Conservation (phyloP, 2,888 invertebrate genomes). For the Craniophora ligustri region DNA sequence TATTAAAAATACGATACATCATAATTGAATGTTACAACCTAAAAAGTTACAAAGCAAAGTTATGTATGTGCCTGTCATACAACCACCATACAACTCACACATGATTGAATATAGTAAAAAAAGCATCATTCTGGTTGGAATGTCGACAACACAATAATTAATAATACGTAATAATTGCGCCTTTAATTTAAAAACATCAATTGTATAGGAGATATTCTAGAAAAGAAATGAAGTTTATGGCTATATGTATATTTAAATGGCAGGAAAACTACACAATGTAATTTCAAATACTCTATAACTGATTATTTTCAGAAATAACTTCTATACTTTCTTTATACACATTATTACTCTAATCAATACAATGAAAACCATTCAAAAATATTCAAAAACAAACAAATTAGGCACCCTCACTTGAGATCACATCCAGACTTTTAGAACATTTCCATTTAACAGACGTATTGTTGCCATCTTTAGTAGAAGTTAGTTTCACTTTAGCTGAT, state of each 20-base stretch:
- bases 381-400: conserved; percentile 29
- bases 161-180: conserved; percentile 2
- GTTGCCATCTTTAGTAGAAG: neutral
- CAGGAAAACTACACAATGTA: conserved; percentile 1
- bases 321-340: neutral
- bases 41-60: conserved; percentile 46
- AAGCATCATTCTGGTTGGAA: conserved; percentile 46
- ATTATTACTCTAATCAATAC: conserved; percentile 30
- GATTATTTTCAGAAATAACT: conserved; percentile 3
- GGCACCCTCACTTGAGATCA: conserved; percentile 44
- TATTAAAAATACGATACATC: conserved; percentile 32
- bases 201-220: conserved; percentile 5
- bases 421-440: conserved; percentile 5
- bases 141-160: conserved; percentile 38
- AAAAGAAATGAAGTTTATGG: conserved; percentile 5
- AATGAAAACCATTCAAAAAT: conserved; percentile 34
- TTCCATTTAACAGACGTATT: neutral
- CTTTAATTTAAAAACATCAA: conserved; percentile 7
- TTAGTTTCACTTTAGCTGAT: neutral
- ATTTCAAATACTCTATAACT: neutral
- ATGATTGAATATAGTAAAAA: conserved; percentile 28
- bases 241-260: conserved; percentile 13
- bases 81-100: too few relatives aligned
- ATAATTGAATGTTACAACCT: conserved; percentile 35
- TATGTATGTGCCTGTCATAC: conserved; percentile 16